Evolutionary conservation across 2,113 vertebrate species (phyloP), one percentile per base, ranked within the genome.

Genomic region (Theristicus caerulescens): DNA sequence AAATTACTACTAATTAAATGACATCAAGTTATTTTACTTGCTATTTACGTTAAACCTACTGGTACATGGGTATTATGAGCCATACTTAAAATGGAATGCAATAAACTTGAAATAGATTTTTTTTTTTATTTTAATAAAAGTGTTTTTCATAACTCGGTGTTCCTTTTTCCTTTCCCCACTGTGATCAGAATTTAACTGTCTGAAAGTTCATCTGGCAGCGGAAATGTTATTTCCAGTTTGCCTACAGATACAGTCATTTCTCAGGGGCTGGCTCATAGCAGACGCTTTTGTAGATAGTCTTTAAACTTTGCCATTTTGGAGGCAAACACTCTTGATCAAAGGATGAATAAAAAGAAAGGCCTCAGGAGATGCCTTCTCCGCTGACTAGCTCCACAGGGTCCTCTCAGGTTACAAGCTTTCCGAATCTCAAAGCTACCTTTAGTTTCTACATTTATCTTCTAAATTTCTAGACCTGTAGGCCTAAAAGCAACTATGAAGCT

Each of bases 221-320:
- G 86, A 93, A 96, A 87, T 92, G 61, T 95, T 95, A 73, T 93
- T 95, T 97, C 84, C 95, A 96, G 51, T 95, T 93, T 95, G 83
- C 88, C 93, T 85, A 71, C 73, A 93, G 93, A 93, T 58, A 79
- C n/a, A 76, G 70, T 54, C 22, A 14, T 72, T 96, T 95, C 82
- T 88, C 70, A 67, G 82, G 84, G 67, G 34, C 79, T 90, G 71
- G 83, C 61, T 87, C 77, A 87, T 57, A 85, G 95, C 86, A 87
- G 73, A 76, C 0, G 4, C 81, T 73, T 88, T 91, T 95, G 86
- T 89, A 66, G 84, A 71, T 42, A 42, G 62, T 61, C 84, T 96
- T 95, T 95, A 97, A 96, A 93, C 93, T 96, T 93, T 90, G 95
- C 79, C 94, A 93, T 90, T 96, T 96, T 72, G 52, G 92, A 96